These are phyloP conservation scores for Neomicropteryx cornuta DNA, from an alignment of 1,140 invertebrate genomes.

Conservation along the genomic window DNA sequence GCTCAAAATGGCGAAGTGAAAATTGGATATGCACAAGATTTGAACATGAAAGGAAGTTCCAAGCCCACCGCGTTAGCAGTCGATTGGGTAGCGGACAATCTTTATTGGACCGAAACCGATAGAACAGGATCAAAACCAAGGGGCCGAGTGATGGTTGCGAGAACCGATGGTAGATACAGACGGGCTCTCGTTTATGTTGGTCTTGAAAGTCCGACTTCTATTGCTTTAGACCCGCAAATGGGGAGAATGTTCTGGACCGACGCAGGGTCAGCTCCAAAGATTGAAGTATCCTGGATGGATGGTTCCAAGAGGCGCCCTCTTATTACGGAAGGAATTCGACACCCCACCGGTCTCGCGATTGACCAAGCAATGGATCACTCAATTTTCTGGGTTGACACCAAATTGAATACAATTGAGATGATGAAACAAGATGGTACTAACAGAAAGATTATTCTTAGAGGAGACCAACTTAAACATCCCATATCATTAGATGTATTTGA, in stretches of 20 bases:
- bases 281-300: constrained; percentile 93
- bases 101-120: constrained; percentile 91
- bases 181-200: constrained; percentile 59
- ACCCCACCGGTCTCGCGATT: constrained; percentile 79
- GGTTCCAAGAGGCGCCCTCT: constrained; percentile 74
- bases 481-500: constrained; percentile 89
- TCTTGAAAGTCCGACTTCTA: constrained; percentile 71
- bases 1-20: constrained; percentile 63
- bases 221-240: constrained; percentile 77
- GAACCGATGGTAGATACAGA: constrained; percentile 81
- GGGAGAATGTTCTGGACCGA: constrained; percentile 88
- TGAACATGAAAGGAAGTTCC: constrained; percentile 69
- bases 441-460: constrained; percentile 60
- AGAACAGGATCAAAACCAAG: constrained; percentile 55
- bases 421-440: constrained; percentile 76
- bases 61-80: constrained; percentile 78
- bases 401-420: constrained; percentile 85
- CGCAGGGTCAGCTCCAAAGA: constrained; percentile 70
- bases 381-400: constrained; percentile 93
- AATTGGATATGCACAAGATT: constrained; percentile 77
- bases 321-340: constrained; percentile 66
- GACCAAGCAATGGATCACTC: constrained; percentile 83
- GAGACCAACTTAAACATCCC: constrained; percentile 66
- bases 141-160: constrained; percentile 75
- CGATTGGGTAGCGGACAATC: constrained; percentile 85